phyloP scores from a whole-genome alignment of 2,797 vertebrate species.

The Fundulus diaphanus region DNA sequence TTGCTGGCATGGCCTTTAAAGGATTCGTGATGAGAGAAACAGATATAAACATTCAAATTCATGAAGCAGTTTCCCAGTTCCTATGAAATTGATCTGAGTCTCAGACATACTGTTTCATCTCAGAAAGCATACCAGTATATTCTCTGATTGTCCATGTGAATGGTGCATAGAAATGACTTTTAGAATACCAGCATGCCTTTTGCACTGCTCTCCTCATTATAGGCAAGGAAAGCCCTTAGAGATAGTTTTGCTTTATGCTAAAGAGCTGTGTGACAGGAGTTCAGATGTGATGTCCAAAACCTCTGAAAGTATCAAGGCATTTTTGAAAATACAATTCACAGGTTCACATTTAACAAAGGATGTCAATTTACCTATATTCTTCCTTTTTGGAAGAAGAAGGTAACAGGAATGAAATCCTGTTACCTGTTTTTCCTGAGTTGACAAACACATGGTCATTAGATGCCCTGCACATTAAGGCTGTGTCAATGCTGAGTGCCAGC shows the following conservation, averaged over 20 bases:
- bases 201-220: constrained; percentile 59
- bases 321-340: constrained; percentile 18
- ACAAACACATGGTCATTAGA: constrained; percentile 13
- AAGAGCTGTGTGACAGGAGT: constrained; percentile 30
- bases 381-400: too few relatives aligned
- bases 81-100: constrained; percentile 57
- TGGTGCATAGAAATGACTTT: constrained; percentile 69
- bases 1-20: constrained; percentile 4
- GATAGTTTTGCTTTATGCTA: constrained; percentile 57
- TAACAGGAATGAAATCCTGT: constrained; percentile 5
- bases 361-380: background rate
- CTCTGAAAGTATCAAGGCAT: constrained; percentile 19
- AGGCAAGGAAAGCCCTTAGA: constrained; percentile 47
- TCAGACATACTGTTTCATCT: constrained; percentile 57
- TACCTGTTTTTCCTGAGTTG: constrained; percentile 15
- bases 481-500: constrained; percentile 45
- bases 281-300: constrained; percentile 34
- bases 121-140: too few relatives aligned
- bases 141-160: constrained; percentile 64
- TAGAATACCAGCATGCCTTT: constrained; percentile 62
- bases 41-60: constrained; percentile 51
- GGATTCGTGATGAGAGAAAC: constrained; percentile 26
- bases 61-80: constrained; percentile 42
- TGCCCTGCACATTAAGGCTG: constrained; percentile 29
- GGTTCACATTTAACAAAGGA: background rate